phyloP scores from a whole-genome alignment of 37 sponge, comb jelly and placozoan species.

The Hexactinellida sp. region DNA sequence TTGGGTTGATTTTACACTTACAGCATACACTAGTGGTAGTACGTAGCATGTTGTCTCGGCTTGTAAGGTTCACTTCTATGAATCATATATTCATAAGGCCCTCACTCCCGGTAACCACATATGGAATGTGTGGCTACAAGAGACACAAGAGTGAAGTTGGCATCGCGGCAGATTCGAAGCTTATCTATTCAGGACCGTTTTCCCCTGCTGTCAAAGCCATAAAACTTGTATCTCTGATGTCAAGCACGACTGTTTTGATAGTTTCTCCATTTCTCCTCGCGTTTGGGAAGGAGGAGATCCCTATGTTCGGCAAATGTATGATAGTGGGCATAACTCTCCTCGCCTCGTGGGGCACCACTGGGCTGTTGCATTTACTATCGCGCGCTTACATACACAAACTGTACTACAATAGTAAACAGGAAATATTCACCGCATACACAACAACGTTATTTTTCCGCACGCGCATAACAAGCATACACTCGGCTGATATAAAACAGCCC shows the following conservation, averaged over 20 bases:
- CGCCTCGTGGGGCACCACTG: background rate
- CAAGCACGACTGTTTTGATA: background rate
- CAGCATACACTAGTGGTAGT: too few relatives aligned
- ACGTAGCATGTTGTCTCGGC: background rate
- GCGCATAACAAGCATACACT: background rate
- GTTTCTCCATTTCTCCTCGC: background rate
- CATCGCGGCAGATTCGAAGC: background rate
- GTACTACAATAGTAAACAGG: background rate
- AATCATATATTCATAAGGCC: background rate
- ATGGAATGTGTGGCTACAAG: background rate
- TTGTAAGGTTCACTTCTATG: background rate
- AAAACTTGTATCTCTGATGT: background rate
- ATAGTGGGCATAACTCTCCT: background rate
- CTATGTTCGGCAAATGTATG: background rate
- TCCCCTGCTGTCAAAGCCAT: background rate
- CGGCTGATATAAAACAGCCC: background rate
- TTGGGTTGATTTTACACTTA: too few relatives aligned
- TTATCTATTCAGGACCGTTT: background rate
- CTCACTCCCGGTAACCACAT: background rate
- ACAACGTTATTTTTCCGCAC: background rate
- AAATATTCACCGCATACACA: background rate
- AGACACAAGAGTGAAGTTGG: background rate
- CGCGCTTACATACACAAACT: slow-evolving; percentile 9
- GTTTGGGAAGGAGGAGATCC: background rate
- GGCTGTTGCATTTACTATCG: background rate